Conservation (phyloP, 30 jellyfish, hydroid and myxozoan genomes). For the Turritopsis rubra region DNA sequence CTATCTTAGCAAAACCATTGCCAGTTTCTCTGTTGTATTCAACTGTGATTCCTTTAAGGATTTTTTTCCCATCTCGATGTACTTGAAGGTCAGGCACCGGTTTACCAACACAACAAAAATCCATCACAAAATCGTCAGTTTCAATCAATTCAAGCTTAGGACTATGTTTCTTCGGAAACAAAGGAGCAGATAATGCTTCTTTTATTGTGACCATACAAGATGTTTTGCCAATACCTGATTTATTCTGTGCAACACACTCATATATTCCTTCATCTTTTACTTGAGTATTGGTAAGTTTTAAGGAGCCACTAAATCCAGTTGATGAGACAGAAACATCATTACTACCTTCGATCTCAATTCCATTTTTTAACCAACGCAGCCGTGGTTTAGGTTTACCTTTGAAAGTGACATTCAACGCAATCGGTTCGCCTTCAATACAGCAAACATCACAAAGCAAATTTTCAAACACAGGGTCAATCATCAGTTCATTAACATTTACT, state of each 20-base stretch:
- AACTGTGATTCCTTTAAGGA: slow-evolving; percentile 39
- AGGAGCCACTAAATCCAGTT: slow-evolving; percentile 26
- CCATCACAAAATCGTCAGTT: slow-evolving; percentile 33
- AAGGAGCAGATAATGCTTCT: slow-evolving; percentile 73
- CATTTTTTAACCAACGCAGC: slow-evolving; percentile 73
- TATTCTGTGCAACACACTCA: slow-evolving; percentile 80
- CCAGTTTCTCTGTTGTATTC: slow-evolving; percentile 47
- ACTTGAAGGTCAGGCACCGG: slow-evolving; percentile 82
- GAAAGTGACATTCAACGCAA: slow-evolving; percentile 40
- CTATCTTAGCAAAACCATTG: slow-evolving; percentile 33
- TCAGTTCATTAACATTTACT: slow-evolving; percentile 44
- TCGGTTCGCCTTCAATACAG: slow-evolving; percentile 43
- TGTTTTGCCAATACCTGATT: slow-evolving; percentile 68
- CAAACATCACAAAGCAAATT: slow-evolving; percentile 31
- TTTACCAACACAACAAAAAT: slow-evolving; percentile 58
- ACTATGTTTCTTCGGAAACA: slow-evolving; percentile 51
- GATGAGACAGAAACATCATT: background rate
- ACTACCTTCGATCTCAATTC: slow-evolving; percentile 31
- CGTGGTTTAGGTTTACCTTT: slow-evolving; percentile 84
- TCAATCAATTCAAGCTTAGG: slow-evolving; percentile 42
- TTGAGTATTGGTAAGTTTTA: slow-evolving; percentile 43
- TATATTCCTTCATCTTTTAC: slow-evolving; percentile 73
- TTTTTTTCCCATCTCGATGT: slow-evolving; percentile 41
- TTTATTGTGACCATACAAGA: slow-evolving; percentile 53
- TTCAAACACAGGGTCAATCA: slow-evolving; percentile 51